Base-by-base conservation (phyloP, 2,113 vertebrate genomes). In the Chaetorhynchus papuensis region DNA sequence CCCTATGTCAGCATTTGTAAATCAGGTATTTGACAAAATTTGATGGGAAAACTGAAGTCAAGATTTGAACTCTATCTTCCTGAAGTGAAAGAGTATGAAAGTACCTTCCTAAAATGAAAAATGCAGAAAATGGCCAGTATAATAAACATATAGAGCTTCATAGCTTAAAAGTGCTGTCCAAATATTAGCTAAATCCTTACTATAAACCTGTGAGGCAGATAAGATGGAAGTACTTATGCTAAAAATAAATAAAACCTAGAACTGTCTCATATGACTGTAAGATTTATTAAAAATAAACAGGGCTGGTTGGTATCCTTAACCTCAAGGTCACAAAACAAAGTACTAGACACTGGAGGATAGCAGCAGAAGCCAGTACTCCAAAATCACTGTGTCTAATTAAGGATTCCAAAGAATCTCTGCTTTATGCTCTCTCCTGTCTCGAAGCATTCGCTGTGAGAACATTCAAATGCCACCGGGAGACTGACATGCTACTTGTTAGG, bases 231-330 rank as follows among this genome's bases (percentile, higher is more conserved):
- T 80, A 90, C 88, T 95, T 94, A 92, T 14, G 83, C 69, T 92
- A 85, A 96, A 96, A 93, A 96, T 92, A 96, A 83, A 95, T 82
- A 92, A 96, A 96, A 93, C 72, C 90, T 45, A 90, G 83, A 96
- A 94, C 86, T 93, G 90, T 89, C 90, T 94, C 90, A 93, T 83
- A 87, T 75, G 94, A 94, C 80, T 63, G 37, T 84, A 96, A 94
- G 80, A 96, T 97, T 97, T 95, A 96, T 96, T 95, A 96, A 96
- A 94, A 96, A 94, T 84, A 96, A 96, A 94, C 89, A 96, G 83
- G 94, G 75, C 47, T 83, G 87, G 69, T 91, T 85, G 85, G 82
- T 89, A 93, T 91, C 82, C 95, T 95, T 96, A 96, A 96, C 93
- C 94, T 75, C 94, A 93, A 95, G 96, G 90, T 92, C 87, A 92